Evolutionary conservation across 2,888 invertebrate genomes (phyloP).

Genomic region (Oligia strigilis): DNA sequence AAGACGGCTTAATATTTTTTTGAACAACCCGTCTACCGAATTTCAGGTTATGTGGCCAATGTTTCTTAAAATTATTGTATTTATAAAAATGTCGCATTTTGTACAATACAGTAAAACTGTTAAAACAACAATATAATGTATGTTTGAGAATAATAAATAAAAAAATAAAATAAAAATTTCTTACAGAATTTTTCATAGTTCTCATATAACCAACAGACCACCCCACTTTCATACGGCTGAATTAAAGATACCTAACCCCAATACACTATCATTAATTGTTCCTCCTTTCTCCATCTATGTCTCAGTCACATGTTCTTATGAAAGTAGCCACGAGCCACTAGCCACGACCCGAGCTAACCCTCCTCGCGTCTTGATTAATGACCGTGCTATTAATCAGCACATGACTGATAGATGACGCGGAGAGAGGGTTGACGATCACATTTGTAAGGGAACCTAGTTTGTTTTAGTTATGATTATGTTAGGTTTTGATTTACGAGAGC

Average conservation of each 20-base stretch:
- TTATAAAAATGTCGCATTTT: too few relatives aligned
- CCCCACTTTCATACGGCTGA: not conserved
- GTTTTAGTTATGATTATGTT: slow-evolving; percentile 32
- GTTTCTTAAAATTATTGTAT: too few relatives aligned
- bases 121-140: too few relatives aligned
- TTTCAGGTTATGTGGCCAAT: not conserved
- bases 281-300: slow-evolving; percentile 1
- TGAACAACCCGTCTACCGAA: not conserved
- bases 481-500: slow-evolving; percentile 41
- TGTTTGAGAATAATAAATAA: too few relatives aligned
- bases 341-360: slow-evolving; percentile 40
- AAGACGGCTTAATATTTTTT: not conserved
- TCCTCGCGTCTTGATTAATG: slow-evolving; percentile 62
- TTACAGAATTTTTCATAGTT: not conserved
- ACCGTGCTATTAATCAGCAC: slow-evolving; percentile 63
- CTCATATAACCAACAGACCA: too few relatives aligned
- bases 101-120: not conserved
- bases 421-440: slow-evolving; percentile 53
- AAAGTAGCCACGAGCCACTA: not conserved
- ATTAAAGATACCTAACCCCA: not conserved
- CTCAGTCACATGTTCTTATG: slow-evolving; percentile 43
- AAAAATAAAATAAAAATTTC: too few relatives aligned
- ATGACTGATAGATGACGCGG: slow-evolving; percentile 58
- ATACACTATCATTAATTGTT: not conserved
- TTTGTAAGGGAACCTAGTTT: slow-evolving; percentile 9